Conservation (phyloP, 2,113 vertebrate genomes). For the Herpetotheres cachinnans region DNA sequence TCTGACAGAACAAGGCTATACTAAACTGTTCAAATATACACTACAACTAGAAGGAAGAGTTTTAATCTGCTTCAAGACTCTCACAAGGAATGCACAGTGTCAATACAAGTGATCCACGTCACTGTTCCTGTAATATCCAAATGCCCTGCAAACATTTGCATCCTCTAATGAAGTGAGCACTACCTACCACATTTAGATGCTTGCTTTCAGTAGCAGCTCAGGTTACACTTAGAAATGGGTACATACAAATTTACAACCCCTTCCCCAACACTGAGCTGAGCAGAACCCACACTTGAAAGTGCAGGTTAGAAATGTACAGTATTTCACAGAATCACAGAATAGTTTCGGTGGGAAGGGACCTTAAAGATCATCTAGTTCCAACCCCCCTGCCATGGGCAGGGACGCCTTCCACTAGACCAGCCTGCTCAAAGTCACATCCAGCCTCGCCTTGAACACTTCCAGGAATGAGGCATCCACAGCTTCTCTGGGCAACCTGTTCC, state of each 20-base stretch:
- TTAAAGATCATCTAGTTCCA: too few relatives aligned
- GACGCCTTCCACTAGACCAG: too few relatives aligned
- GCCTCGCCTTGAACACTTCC: too few relatives aligned
- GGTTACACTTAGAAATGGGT: not conserved
- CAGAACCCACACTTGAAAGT: not conserved
- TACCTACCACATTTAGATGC: not conserved
- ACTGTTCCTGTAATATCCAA: not conserved
- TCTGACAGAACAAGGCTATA: not conserved
- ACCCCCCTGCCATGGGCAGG: too few relatives aligned
- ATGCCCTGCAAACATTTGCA: not conserved
- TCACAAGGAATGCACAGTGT: not conserved
- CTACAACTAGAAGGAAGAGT: not conserved
- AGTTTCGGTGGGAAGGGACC: too few relatives aligned
- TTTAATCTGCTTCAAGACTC: not conserved
- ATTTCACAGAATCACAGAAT: too few relatives aligned
- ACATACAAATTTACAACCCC: not conserved
- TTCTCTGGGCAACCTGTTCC: too few relatives aligned
- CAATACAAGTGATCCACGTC: not conserved
- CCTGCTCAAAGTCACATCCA: too few relatives aligned
- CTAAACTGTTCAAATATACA: constrained; percentile 9
- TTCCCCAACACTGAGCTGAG: not conserved
- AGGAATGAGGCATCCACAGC: too few relatives aligned
- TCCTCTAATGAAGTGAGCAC: not conserved
- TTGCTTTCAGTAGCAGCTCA: not conserved
- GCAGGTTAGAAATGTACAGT: not conserved